These are phyloP conservation scores for Anableps anableps DNA, from an alignment of 2,797 vertebrate species.

Conservation along the genomic window DNA sequence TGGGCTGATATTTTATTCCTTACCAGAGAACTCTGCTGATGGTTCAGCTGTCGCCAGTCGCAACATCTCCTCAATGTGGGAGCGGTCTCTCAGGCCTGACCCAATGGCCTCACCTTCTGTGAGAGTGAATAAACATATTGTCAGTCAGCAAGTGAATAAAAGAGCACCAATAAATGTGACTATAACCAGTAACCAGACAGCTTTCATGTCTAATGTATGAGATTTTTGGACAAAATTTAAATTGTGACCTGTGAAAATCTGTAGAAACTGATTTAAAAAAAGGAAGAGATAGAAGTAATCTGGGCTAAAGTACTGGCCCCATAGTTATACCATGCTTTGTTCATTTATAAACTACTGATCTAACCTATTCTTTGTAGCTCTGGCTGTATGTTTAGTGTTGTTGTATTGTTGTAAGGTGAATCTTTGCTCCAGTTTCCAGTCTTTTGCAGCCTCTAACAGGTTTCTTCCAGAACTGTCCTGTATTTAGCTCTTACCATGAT, in stretches of 20 bases:
- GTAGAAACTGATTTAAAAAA: neutral
- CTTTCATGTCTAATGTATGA: neutral
- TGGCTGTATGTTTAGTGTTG: no score
- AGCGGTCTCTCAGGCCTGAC: conserved; percentile 82
- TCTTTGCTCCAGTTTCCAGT: neutral
- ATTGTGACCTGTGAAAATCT: conserved; percentile 2
- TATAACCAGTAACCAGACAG: neutral
- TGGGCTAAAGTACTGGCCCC: conserved; percentile 23
- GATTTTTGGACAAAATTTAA: neutral
- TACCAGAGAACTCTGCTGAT: conserved; percentile 88
- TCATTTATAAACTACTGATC: neutral
- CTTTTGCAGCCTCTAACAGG: neutral
- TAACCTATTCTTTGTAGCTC: neutral
- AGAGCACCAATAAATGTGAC: neutral
- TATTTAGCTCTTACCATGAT: neutral
- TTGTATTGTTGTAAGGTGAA: neutral
- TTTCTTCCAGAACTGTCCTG: neutral
- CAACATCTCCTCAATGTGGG: conserved; percentile 92
- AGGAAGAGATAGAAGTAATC: conserved; percentile 3
- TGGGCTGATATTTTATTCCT: conserved; percentile 20
- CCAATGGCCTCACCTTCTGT: conserved; percentile 66
- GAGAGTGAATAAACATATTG: conserved; percentile 31
- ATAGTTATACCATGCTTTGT: conserved; percentile 45
- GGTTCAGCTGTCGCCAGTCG: conserved; percentile 85
- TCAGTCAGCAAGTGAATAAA: conserved; percentile 17